phyloP scores from a whole-genome alignment of 2,113 vertebrate genomes.

The Antennarius striatus region DNA sequence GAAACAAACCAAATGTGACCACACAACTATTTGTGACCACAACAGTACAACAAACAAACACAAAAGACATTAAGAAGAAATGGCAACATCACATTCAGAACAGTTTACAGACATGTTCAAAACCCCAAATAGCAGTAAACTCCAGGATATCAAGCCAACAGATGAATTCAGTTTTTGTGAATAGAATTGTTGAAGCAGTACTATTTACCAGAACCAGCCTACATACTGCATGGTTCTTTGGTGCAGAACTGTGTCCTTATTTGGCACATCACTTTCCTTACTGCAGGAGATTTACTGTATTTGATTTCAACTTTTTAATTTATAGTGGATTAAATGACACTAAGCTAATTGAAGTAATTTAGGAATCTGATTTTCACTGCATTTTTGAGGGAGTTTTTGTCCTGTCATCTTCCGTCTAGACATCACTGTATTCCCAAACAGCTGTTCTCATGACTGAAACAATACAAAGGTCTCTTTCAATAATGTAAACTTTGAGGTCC shows the following conservation, averaged over 20 bases:
- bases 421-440: constrained; percentile 49
- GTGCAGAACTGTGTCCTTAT: too few species aligned
- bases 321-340: constrained; percentile 4
- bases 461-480: constrained; percentile 56
- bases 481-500: constrained; percentile 44
- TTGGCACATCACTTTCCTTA: too few species aligned
- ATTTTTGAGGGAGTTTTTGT: constrained; percentile 36
- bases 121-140: constrained; percentile 7
- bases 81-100: constrained; percentile 42
- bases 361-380: constrained; percentile 13
- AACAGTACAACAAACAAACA: constrained; percentile 57
- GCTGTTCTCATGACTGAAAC: constrained; percentile 59
- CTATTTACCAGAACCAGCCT: too few species aligned
- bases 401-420: constrained; percentile 37
- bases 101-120: constrained; percentile 53
- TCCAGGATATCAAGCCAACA: too few species aligned
- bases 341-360: constrained; percentile 8
- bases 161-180: too few species aligned
- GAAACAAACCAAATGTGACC: constrained; percentile 53
- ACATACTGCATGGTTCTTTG: too few species aligned
- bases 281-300: too few species aligned
- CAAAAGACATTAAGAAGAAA: constrained; percentile 11
- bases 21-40: constrained; percentile 50
- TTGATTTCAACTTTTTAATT: not conserved
- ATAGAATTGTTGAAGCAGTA: too few species aligned